These are phyloP conservation scores for Centropristis striata DNA, from an alignment of 2,113 vertebrate genomes.

Conservation along the genomic window DNA sequence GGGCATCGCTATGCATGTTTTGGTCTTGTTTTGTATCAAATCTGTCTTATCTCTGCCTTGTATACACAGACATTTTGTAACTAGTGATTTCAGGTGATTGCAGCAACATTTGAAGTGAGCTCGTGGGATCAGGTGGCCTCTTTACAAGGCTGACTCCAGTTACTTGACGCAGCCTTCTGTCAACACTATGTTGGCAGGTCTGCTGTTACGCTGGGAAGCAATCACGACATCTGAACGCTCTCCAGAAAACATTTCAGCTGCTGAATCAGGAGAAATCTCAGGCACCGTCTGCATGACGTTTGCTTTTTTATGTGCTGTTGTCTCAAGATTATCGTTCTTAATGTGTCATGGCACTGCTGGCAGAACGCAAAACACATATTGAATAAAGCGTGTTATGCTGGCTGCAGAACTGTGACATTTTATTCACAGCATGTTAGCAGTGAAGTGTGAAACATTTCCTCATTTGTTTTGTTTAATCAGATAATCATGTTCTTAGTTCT, in stretches of 20 bases:
- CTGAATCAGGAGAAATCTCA: constrained; percentile 6
- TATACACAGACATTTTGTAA: not conserved
- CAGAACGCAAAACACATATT: not conserved
- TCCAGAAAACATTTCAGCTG: constrained; percentile 36
- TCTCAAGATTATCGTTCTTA: not conserved
- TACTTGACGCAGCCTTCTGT: constrained; percentile 38
- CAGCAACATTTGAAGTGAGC: constrained; percentile 18
- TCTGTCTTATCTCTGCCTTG: not conserved
- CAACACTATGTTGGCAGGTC: constrained; percentile 42
- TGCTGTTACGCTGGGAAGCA: constrained; percentile 26
- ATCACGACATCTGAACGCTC: constrained; percentile 38
- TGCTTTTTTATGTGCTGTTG: not conserved
- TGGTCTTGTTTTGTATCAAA: not conserved
- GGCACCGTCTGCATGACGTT: not conserved
- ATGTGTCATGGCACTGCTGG: not conserved
- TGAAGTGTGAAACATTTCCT: not conserved
- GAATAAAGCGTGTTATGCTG: not conserved
- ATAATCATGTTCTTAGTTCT: not conserved
- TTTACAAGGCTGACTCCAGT: constrained; percentile 13
- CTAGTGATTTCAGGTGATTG: constrained; percentile 8
- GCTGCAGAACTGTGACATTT: not conserved
- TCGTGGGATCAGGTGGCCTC: constrained; percentile 9
- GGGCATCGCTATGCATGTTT: constrained; percentile 9
- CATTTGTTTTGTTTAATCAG: not conserved
- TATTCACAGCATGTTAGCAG: not conserved